Conservation (phyloP, 2,888 invertebrate genomes). For the Hydrotaea cyrtoneurina region DNA sequence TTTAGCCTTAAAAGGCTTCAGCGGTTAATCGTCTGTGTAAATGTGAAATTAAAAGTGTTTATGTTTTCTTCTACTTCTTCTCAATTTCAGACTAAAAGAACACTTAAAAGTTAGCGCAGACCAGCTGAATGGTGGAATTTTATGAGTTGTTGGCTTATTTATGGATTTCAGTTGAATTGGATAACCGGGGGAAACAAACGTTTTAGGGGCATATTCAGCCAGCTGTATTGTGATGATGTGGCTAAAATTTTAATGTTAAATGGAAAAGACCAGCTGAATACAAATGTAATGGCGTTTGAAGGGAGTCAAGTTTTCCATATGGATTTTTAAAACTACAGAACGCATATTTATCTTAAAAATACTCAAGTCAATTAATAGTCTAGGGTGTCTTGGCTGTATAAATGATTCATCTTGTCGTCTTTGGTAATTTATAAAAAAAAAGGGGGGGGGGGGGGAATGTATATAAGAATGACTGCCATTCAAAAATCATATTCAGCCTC, state of each 20-base stretch:
- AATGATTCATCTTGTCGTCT: too few species aligned
- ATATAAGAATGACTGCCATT: too few species aligned
- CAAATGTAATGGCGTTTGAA: not conserved
- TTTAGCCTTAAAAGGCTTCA: conserved; percentile 12
- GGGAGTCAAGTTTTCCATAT: too few species aligned
- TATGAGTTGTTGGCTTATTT: not conserved
- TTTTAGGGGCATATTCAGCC: not conserved
- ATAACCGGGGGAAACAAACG: not conserved
- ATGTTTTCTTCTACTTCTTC: not conserved
- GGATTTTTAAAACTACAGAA: too few species aligned
- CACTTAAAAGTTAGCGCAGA: not conserved
- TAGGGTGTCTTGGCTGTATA: too few species aligned
- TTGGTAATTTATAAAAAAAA: too few species aligned
- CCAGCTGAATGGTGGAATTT: not conserved
- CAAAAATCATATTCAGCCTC: too few species aligned
- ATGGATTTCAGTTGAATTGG: not conserved
- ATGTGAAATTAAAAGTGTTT: not conserved
- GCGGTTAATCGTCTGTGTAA: not conserved
- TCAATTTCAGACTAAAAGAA: not conserved
- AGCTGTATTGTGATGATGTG: not conserved
- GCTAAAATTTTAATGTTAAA: not conserved
- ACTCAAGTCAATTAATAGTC: too few species aligned
- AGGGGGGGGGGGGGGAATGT: too few species aligned
- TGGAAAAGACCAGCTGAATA: not conserved
- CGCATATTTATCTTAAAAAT: too few species aligned